Percentiles rank a stretch among this genome's conserved stretches.
Conservation (phyloP, 30 jellyfish, hydroid and myxozoan species). For the Cassiopea xamachana region DNA sequence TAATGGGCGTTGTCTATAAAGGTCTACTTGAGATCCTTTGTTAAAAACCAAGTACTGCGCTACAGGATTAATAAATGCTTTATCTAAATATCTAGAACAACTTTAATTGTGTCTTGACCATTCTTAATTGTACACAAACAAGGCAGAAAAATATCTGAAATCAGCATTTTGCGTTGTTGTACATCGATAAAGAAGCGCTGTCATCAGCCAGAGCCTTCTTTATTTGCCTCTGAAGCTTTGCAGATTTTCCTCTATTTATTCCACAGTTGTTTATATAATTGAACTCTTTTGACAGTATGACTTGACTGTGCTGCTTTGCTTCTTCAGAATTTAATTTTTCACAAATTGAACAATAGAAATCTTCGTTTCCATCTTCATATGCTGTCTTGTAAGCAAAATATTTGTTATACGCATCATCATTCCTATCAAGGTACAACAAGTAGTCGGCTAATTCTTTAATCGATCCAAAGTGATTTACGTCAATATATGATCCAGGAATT, state of each 20-base stretch:
- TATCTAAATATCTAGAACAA: no score
- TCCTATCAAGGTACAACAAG: conserved; percentile 61
- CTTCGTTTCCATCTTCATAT: conserved; percentile 18
- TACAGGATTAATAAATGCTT: no score
- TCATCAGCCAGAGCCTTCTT: conserved; percentile 10
- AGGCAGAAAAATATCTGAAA: no score
- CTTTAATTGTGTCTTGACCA: no score
- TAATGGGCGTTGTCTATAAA: no score
- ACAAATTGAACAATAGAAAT: conserved; percentile 48
- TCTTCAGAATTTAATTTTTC: background rate
- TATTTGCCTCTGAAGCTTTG: conserved; percentile 19
- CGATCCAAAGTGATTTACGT: conserved; percentile 78
- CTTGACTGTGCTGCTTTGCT: no score
- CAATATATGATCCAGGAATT: conserved; percentile 93
- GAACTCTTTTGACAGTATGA: background rate
- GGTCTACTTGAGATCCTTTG: no score
- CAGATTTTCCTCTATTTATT: background rate
- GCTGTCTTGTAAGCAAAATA: conserved; percentile 83
- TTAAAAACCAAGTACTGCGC: no score
- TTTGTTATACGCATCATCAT: conserved; percentile 83
- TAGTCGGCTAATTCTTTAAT: conserved; percentile 1
- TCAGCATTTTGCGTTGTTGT: no score
- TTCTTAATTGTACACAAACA: no score
- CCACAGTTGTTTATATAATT: conserved; percentile 22
- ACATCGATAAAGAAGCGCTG: no score